Evolutionary conservation across 2,888 invertebrate genomes (phyloP).

Genomic region (Hyposoter didymator): DNA sequence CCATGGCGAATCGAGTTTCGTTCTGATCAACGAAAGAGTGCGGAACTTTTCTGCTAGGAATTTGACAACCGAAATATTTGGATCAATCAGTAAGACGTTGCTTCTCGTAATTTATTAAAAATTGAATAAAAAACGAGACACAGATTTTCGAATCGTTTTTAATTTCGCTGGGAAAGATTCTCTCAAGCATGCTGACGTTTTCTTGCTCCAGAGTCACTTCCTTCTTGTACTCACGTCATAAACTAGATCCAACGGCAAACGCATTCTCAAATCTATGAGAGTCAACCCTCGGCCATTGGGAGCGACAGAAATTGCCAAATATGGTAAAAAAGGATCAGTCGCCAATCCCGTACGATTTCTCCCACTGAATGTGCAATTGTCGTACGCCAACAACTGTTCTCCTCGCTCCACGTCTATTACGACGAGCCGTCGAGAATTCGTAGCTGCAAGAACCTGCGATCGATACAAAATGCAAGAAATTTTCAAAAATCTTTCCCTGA

Average conservation of each 20-base stretch:
- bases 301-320: conserved; percentile 84
- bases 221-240: conserved; percentile 82
- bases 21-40: no score
- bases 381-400: conserved; percentile 84
- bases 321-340: conserved; percentile 84
- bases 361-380: conserved; percentile 84
- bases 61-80: no score
- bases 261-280: conserved; percentile 85
- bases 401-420: conserved; percentile 85
- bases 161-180: no score
- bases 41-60: no score
- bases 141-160: no score
- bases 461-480: not conserved
- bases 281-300: conserved; percentile 85
- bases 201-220: no score
- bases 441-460: conserved; percentile 83
- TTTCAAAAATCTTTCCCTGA: not conserved
- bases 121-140: no score
- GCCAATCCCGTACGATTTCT: conserved; percentile 84
- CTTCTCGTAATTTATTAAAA: no score
- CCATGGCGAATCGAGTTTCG: no score
- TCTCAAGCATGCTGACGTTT: no score
- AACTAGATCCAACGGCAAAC: conserved; percentile 84
- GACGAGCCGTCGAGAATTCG: conserved; percentile 83
- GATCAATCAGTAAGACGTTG: no score